Evolutionary conservation across 2,113 vertebrate species (phyloP).

Genomic region (Chlamydotis undulata): DNA sequence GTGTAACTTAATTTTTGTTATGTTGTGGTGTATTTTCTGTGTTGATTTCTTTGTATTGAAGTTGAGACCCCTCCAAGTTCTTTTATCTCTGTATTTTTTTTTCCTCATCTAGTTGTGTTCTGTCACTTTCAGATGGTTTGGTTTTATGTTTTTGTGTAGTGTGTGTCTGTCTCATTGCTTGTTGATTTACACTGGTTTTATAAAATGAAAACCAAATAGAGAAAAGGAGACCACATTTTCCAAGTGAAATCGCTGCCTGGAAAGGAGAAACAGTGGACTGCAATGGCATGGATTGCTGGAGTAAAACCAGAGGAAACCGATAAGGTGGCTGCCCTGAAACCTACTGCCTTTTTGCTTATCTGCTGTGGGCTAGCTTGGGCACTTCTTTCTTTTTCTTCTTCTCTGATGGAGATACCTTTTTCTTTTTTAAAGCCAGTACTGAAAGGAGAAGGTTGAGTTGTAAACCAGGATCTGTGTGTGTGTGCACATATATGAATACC

Average conservation of each 20-base stretch:
- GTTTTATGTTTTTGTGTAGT: slow-evolving; percentile 42
- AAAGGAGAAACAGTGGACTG: slow-evolving; percentile 71
- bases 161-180: slow-evolving; percentile 65
- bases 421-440: background rate
- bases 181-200: slow-evolving; percentile 68
- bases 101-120: background rate
- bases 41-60: slow-evolving; percentile 3
- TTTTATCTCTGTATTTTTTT: background rate
- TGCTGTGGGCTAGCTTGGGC: slow-evolving; percentile 42
- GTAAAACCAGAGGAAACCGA: slow-evolving; percentile 62
- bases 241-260: slow-evolving; percentile 67
- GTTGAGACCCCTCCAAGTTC: background rate
- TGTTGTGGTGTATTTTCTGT: background rate
- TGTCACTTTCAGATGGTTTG: background rate
- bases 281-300: slow-evolving; percentile 58
- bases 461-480: background rate
- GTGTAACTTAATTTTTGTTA: background rate
- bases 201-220: slow-evolving; percentile 72
- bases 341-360: slow-evolving; percentile 38
- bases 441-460: background rate
- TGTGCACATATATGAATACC: background rate
- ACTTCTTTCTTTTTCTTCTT: background rate
- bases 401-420: background rate
- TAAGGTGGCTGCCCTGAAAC: slow-evolving; percentile 77
- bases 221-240: slow-evolving; percentile 75